Base-by-base conservation (phyloP, 2,888 invertebrate genomes). In the Xanthia togata region DNA sequence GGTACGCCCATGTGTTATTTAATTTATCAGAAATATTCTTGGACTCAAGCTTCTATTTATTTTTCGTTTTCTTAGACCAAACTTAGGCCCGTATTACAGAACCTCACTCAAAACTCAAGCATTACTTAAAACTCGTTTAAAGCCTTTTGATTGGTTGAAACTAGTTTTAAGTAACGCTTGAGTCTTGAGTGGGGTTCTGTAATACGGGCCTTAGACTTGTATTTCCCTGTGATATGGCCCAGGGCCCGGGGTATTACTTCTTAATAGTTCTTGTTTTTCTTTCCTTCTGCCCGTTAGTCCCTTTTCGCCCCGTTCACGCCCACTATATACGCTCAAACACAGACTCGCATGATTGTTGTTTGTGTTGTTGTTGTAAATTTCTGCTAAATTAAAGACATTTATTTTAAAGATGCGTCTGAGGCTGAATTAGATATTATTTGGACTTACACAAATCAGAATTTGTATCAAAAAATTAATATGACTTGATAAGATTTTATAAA, bases 381-480 rank as follows among this genome's bases (percentile, higher is more conserved):
- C 35, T 78, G 57, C 14, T 9, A 26, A 57, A 20, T n/a, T n/a
- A 62, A 23, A 62, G 1, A 31, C 23, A 41, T 23, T 38, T 62
- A n/a, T 60, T 55, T 41, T 41, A n/a, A 67, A 26, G 2, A 55
- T 47, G 68, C 83, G 75, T 71, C 75, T 65, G 82, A 84, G 78
- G 73, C 82, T 78, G 17, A 64, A 6, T 68, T 63, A 64, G 12
- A 76, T 35, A 35, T 31, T 73, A 44, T 70, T 65, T 50, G n/a
- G 26, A 70, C 44, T 57, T 11, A 9, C 2, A 55, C 26, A 57
- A 60, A 38, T 11, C 31, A 12, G 4, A 9, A 60, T 38, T 47
- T 31, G 38, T 47, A 17, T 23, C 0, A 44, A 70, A 50, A 68
- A 35, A 9, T 26, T 14, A 26, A 0, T 12, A 50, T 55, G 31